These are phyloP conservation scores for Cyphomyrus discorhynchus DNA, from an alignment of 2,113 vertebrate species.

Conservation along the genomic window DNA sequence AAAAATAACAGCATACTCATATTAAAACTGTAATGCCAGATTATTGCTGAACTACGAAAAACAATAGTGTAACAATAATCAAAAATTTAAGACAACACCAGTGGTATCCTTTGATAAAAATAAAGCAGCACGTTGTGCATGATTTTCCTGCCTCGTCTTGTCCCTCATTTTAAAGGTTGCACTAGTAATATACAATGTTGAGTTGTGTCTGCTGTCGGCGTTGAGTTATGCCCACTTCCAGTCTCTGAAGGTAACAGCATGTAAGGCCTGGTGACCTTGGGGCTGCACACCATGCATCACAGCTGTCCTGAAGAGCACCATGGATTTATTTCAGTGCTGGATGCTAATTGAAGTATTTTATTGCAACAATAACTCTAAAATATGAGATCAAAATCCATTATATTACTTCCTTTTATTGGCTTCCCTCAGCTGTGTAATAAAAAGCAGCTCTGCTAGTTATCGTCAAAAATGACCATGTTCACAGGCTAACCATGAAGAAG, in stretches of 20 bases:
- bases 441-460: slow-evolving; percentile 14
- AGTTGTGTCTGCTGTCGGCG: background rate
- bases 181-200: slow-evolving; percentile 11
- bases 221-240: slow-evolving; percentile 14
- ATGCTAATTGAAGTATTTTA: slow-evolving; percentile 29
- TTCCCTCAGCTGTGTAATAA: slow-evolving; percentile 19
- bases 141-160: background rate
- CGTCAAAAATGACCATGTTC: slow-evolving; percentile 42
- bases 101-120: background rate
- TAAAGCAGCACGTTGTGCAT: background rate
- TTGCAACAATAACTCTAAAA: slow-evolving; percentile 22
- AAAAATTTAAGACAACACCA: background rate
- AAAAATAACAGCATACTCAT: background rate
- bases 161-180: background rate
- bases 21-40: background rate
- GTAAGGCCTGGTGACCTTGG: background rate
- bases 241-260: slow-evolving; percentile 18
- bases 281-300: slow-evolving; percentile 15
- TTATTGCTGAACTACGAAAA: background rate
- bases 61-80: background rate
- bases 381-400: slow-evolving; percentile 22
- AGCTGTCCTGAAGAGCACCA: slow-evolving; percentile 1
- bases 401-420: slow-evolving; percentile 17
- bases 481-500: slow-evolving; percentile 32
- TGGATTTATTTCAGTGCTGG: slow-evolving; percentile 32